Percentiles rank a stretch among this genome's conserved stretches.
Conservation (phyloP, 2,113 vertebrate genomes). For the Gasterosteus nipponicus region DNA sequence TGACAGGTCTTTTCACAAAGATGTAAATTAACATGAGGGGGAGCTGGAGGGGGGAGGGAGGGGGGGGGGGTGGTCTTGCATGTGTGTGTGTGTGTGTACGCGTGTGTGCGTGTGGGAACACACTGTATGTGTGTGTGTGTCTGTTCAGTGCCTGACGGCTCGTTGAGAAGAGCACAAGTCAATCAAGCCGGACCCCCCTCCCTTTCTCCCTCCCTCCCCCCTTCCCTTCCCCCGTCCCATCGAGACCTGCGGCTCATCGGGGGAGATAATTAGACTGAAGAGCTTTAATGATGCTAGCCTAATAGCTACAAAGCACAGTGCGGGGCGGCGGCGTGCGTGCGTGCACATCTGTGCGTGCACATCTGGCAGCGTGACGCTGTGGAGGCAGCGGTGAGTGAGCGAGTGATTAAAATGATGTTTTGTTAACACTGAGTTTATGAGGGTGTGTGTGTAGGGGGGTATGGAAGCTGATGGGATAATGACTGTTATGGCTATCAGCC, state of each 20-base stretch:
- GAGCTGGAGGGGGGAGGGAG: background rate
- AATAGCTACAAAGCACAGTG: constrained; percentile 66
- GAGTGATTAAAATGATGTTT: constrained; percentile 57
- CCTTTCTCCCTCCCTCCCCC: constrained; percentile 36
- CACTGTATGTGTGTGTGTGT: background rate
- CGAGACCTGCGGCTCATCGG: constrained; percentile 68
- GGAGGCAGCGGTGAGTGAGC: constrained; percentile 30
- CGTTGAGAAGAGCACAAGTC: constrained; percentile 53
- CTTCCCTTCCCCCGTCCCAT: constrained; percentile 52
- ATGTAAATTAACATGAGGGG: constrained; percentile 50
- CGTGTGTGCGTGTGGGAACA: no score
- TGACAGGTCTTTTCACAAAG: constrained; percentile 54
- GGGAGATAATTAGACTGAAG: constrained; percentile 74
- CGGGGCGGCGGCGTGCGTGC: constrained; percentile 28
- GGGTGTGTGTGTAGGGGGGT: constrained; percentile 1
- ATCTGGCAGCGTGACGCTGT: constrained; percentile 32
- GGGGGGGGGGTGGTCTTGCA: background rate
- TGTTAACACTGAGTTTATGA: constrained; percentile 31
- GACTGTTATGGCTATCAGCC: constrained; percentile 33
- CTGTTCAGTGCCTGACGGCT: constrained; percentile 43
- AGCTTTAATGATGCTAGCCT: constrained; percentile 69
- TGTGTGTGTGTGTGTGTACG: background rate
- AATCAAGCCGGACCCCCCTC: constrained; percentile 62
- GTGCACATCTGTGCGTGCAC: constrained; percentile 13
- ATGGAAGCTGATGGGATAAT: constrained; percentile 44